Conservation (phyloP, 2,113 vertebrate genomes). For the Chlamydotis undulata region DNA sequence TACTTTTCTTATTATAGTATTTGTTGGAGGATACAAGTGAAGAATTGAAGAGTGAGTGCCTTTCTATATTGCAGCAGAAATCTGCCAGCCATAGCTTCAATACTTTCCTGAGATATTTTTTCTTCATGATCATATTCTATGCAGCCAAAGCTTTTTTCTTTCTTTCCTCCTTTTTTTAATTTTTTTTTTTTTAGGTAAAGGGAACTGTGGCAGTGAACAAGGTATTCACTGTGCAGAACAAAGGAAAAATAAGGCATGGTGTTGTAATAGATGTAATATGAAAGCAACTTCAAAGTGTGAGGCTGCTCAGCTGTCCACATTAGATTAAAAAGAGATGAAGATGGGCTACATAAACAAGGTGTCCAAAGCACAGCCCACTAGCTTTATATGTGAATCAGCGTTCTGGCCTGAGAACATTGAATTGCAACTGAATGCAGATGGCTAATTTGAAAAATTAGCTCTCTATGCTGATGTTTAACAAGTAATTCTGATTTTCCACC, state of each 20-base stretch:
- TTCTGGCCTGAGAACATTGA: not conserved
- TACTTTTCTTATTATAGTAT: not conserved
- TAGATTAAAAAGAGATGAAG: not conserved
- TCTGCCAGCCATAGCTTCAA: not conserved
- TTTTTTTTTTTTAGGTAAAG: not conserved
- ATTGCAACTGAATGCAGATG: not conserved
- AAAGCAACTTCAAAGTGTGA: not conserved
- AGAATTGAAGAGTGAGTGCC: not conserved
- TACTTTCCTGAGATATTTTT: not conserved
- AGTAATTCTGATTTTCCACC: not conserved
- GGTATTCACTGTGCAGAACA: not conserved
- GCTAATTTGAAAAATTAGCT: not conserved
- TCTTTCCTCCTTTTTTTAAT: too few relatives aligned
- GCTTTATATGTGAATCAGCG: not conserved
- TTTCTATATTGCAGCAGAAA: not conserved
- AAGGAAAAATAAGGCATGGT: not conserved
- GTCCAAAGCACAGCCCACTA: not conserved
- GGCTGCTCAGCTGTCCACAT: not conserved
- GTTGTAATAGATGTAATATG: not conserved
- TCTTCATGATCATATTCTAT: not conserved
- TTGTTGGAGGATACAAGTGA: not conserved
- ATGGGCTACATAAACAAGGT: not conserved
- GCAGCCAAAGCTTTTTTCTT: not conserved
- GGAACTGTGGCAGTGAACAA: not conserved
- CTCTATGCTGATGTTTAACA: not conserved